These are phyloP conservation scores for Bombylius discolor DNA, from an alignment of 2,888 invertebrate species.

Conservation along the genomic window DNA sequence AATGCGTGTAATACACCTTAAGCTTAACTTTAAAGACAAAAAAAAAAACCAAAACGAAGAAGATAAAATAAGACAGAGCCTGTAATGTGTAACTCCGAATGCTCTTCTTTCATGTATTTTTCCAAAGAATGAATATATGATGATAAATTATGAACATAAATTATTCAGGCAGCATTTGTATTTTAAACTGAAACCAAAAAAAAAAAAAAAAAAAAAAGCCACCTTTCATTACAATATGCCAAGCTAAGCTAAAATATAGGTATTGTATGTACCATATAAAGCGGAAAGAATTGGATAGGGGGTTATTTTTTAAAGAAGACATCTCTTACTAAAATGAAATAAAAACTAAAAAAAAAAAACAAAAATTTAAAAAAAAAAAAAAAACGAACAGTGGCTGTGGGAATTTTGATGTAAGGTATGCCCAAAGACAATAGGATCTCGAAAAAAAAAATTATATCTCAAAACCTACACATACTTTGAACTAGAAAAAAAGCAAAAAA, in stretches of 20 bases:
- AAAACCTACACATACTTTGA: no score
- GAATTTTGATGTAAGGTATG: background rate
- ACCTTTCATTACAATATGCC: background rate
- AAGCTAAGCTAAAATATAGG: background rate
- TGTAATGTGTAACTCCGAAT: no score
- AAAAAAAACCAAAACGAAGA: no score
- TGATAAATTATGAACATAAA: slow-evolving; percentile 10
- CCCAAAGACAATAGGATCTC: no score
- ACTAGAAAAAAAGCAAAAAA: no score
- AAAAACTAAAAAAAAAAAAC: background rate
- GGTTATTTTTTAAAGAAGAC: background rate
- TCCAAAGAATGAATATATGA: background rate
- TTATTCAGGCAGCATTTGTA: background rate
- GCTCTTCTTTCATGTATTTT: no score
- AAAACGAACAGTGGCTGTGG: slow-evolving; percentile 4
- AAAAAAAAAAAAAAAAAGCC: background rate
- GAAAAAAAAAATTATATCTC: no score
- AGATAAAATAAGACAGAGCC: no score
- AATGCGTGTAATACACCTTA: no score
- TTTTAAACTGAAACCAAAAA: background rate
- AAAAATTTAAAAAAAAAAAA: background rate
- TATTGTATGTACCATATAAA: background rate
- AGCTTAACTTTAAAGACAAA: no score
- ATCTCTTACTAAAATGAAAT: background rate
- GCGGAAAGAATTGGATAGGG: background rate